These are phyloP conservation scores for Cyanoderma ruficeps DNA, from an alignment of 2,113 vertebrate species.

Conservation along the genomic window DNA sequence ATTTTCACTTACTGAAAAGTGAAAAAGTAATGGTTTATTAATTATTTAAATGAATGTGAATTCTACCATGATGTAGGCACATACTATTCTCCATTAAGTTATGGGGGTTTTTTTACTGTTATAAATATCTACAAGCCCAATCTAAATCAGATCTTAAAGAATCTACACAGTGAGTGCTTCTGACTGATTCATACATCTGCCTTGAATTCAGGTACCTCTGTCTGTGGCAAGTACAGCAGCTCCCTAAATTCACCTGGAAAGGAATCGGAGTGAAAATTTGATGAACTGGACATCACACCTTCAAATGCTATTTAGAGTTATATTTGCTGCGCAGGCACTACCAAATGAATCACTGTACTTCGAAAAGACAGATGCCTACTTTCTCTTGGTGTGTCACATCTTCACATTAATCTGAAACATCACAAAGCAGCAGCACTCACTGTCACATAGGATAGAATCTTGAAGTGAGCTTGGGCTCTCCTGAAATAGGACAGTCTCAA, in stretches of 20 bases:
- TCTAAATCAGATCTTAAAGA: neutral
- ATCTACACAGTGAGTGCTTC: neutral
- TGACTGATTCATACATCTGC: neutral
- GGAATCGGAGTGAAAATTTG: neutral
- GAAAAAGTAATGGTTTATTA: neutral
- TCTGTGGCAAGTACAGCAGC: neutral
- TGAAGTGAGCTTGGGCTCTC: neutral
- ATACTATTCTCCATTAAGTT: neutral
- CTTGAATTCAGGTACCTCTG: neutral
- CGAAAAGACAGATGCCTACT: neutral
- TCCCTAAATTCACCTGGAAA: neutral
- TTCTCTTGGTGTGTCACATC: neutral
- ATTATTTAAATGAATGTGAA: slow-evolving; percentile 23
- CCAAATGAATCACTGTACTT: neutral
- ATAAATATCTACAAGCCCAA: neutral
- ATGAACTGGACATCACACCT: neutral
- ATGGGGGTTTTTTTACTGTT: neutral
- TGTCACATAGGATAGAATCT: neutral
- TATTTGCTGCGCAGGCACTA: neutral
- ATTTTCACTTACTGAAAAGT: neutral
- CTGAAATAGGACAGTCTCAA: neutral
- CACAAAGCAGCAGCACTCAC: neutral
- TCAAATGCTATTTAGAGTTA: neutral
- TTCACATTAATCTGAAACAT: neutral
- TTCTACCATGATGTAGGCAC: neutral